Percentiles rank a stretch among this genome's conserved stretches.
Evolutionary conservation across 1,140 invertebrate species (phyloP).

Genomic region (Pseudachorutes palmiensis): DNA sequence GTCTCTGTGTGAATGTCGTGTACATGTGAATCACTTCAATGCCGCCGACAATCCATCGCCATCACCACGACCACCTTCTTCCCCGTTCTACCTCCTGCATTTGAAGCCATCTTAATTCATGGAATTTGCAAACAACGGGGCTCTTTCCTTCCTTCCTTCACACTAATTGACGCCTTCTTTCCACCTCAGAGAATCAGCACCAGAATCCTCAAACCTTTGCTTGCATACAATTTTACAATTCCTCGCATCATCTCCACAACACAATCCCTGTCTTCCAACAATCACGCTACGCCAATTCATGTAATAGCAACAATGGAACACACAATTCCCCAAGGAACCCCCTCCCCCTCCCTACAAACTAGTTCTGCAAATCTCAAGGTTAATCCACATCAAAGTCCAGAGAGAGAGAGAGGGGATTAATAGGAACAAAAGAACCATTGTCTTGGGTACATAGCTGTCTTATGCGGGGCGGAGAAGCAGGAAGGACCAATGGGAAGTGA

Average conservation of each 20-base stretch:
- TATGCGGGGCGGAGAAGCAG: neutral
- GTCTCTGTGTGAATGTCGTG: too few relatives aligned
- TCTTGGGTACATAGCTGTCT: too few relatives aligned
- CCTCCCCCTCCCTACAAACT: neutral
- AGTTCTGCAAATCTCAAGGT: slow-evolving; percentile 9
- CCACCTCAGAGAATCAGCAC: slow-evolving; percentile 4
- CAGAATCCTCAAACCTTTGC: neutral
- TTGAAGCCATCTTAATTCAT: neutral
- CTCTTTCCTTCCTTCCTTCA: neutral
- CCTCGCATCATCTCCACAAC: neutral
- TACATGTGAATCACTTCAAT: neutral
- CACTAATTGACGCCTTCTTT: slow-evolving; percentile 5
- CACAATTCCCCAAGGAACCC: neutral
- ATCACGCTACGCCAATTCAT: neutral
- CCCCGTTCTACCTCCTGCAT: neutral
- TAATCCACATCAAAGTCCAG: neutral
- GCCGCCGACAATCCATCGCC: neutral
- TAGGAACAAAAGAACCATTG: neutral
- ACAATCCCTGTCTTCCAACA: neutral
- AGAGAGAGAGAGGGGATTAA: neutral
- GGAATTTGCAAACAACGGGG: slow-evolving; percentile 10
- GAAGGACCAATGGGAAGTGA: neutral
- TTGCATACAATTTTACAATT: neutral
- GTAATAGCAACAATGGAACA: neutral
- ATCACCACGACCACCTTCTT: neutral